Evolutionary conservation across 2,888 invertebrate genomes (phyloP), one percentile per base, ranked within the genome.

Genomic region (Limnephilus auricula): DNA sequence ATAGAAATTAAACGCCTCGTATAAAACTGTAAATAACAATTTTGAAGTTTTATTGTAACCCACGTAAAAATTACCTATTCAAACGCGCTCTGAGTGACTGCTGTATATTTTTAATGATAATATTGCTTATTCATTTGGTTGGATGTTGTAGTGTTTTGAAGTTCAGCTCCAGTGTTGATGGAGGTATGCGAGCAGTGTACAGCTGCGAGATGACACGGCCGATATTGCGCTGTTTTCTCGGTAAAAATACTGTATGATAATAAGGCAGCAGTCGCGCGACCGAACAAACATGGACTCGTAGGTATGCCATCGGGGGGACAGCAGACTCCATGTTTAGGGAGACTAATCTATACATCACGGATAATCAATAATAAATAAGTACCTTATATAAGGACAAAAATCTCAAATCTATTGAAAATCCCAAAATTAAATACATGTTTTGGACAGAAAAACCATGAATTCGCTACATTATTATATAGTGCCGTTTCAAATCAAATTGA

Each of bases 161-260:
- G 80, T 30, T 80, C 30, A 32, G 31, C 32, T 5, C 30, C 80
- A 31, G 13, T 13, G 31, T 25, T 80, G 80, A 32, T 31, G 83
- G 32, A 32, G 32, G 15, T 31, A 82, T 82, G 34, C 3, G 82
- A 82, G 15, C 32, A 37, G 83, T 34, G 30, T 83, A 37, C 83
- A 83, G 31, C 25, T 18, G 32, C 25, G 32, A 83, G 83, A 83
- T 83, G 83, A 83, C 83, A 83, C 83, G 32, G 37, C 83, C 37
- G 83, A 83, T 83, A 83, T 83, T 65, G 65, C 65, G 65, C 65
- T n/a, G 65, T 9, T 83, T 37, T 83, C 86, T 31, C 31, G 45
- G 85, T 85, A 85, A 85, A 85, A 30, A 50, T 85, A 86, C 86
- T 86, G 50, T 65, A 86, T 86, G 45, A 50, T 86, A 86, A 86